Conservation (phyloP, 2,797 vertebrate species). For the Dicrostonyx torquatus region DNA sequence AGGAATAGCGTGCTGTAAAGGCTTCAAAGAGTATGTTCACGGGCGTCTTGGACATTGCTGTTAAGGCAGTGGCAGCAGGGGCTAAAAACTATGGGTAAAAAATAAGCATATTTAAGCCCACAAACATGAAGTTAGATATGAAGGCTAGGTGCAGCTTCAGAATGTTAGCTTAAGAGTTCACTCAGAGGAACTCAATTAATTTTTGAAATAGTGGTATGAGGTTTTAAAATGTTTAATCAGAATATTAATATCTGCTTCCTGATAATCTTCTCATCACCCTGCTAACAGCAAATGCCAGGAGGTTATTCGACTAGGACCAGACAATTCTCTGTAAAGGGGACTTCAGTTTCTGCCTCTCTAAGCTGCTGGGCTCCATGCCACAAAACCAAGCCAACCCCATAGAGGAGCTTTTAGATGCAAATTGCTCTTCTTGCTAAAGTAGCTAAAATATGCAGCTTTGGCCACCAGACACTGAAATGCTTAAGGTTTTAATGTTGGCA, state of each 20-base stretch:
- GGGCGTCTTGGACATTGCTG: not conserved
- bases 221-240: slow-evolving; percentile 70
- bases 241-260: slow-evolving; percentile 77
- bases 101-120: not conserved
- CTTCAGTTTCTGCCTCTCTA: slow-evolving; percentile 81
- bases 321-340: slow-evolving; percentile 81
- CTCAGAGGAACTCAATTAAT: slow-evolving; percentile 20
- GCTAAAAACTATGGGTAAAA: not conserved
- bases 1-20: not conserved
- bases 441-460: slow-evolving; percentile 82
- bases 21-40: not conserved
- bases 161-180: not conserved
- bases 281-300: slow-evolving; percentile 76
- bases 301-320: slow-evolving; percentile 82
- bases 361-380: slow-evolving; percentile 85
- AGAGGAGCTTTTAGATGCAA: slow-evolving; percentile 85
- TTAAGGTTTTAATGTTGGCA: slow-evolving; percentile 77
- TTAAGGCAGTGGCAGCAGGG: not conserved
- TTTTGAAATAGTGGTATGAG: slow-evolving; percentile 57
- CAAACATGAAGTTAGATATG: not conserved
- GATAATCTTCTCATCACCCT: slow-evolving; percentile 75
- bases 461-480: slow-evolving; percentile 70
- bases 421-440: slow-evolving; percentile 85
- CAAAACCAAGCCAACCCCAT: slow-evolving; percentile 82
- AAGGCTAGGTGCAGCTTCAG: slow-evolving; percentile 18